Base-by-base conservation (phyloP, 2,888 invertebrate species). In the Lissonota sp. region DNA sequence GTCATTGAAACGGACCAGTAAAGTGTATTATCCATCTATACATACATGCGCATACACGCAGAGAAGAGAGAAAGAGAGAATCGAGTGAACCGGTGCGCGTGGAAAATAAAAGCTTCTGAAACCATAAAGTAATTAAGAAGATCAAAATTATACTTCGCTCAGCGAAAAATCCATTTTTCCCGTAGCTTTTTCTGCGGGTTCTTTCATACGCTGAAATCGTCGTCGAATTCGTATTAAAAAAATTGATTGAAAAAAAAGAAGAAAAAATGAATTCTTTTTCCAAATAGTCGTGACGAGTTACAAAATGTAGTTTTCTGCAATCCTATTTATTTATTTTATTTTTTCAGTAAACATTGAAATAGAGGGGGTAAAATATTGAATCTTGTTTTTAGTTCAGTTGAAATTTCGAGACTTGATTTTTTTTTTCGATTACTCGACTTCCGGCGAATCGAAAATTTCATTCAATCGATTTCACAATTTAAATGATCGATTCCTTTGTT, bases 51-150 rank as follows among this genome's bases (percentile, higher is more conserved):
- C 26, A 26, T 26, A 26, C 3, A 26, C 3, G 26, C 1, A 26
- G 26, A 26, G 26, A 26, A 63, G n/a, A 55, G 57, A 7, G 10
- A 42, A 6, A 57, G 4, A 26, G 42, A 49, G 55, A 16, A 64
- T 70, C 51, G 57, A 16, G 42, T 44, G 39, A 49, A 64, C 73
- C 49, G 53, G 39, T 57, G 10, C 37, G 10, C 39, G 53, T 26
- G 26, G 1, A 26, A n/a, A n/a, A n/a, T n/a, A n/a, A 26, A 26
- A 49, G 70, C 74, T 64, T 64, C 58, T 14, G 39, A 74, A 64
- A 44, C 53, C 8, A 70, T 64, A 12, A 64, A 73, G 39, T 57
- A 79, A 79, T 72, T 55, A 55, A 58, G 10, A 7, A 57, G 62
- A 40, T 62, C 26, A 62, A 60, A 40, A 60, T n/a, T n/a, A 0